Base-by-base conservation (phyloP, 2,888 invertebrate species). In the Hydrotaea cyrtoneurina region DNA sequence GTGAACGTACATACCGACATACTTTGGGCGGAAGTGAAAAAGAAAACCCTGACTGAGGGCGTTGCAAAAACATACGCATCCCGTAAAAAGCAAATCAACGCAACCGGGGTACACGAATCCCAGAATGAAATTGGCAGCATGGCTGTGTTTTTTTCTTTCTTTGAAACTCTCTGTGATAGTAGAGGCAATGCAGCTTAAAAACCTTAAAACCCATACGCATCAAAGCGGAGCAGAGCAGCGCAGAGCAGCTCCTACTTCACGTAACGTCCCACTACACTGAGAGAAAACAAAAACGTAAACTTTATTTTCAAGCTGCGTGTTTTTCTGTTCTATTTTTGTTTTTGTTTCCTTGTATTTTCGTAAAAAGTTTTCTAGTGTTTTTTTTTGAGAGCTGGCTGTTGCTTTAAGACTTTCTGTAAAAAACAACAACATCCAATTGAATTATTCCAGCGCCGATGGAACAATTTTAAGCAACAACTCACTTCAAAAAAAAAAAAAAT, bases 401-500 rank as follows among this genome's bases (percentile, higher is more conserved):
- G 59, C 57, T 57, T 21, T 59, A 26, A 23, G 59, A 59, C 23
- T 59, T 21, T 55, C 15, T 31, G 2, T 21, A 53, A 0, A 69
- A 50, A 69, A 36, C 23, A 46, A 71, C 53, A n/a, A n/a, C n/a
- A n/a, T 71, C 10, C 31, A 71, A 59, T 59, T 59, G 23, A 59
- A 59, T 59, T 59, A 21, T 59, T 59, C 59, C 21, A 69, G n/a
- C 15, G 43, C 3, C 11, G 19, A 10, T 10, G 19, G 13, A 66
- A 43, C 53, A 53, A 31, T 50, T 50, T 31, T 31, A 53, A 62
- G 17, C 17, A 62, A 26, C 17, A 36, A 36, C 11, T 50, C 50
- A 50, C 59, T 59, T 59, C 17, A 66, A 17, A n/a, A n/a, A n/a
- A n/a, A n/a, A n/a, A n/a, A n/a, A 62, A 62, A 26, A 71, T 69